Conservation (phyloP, 2,113 vertebrate species). For the Psilopogon haemacephalus region DNA sequence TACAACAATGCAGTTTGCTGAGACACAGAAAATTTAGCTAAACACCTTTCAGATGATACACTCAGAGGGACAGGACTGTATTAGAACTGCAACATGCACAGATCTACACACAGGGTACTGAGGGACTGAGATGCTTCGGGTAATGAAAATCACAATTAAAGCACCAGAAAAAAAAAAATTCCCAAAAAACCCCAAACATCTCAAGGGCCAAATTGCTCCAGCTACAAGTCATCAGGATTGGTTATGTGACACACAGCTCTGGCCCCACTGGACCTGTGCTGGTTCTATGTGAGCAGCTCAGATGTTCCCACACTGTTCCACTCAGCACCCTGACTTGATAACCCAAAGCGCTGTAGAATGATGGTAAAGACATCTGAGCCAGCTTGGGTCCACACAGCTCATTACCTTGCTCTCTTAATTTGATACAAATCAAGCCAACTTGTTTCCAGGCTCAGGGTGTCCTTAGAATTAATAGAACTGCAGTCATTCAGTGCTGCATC, state of each 20-base stretch:
- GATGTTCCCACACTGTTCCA: not conserved
- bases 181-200: too few species aligned
- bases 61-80: not conserved
- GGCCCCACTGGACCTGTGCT: not conserved
- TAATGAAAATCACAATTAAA: not conserved
- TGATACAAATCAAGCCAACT: constrained; percentile 23
- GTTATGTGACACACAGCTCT: not conserved
- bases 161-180: not conserved
- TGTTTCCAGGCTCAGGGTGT: not conserved
- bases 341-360: not conserved
- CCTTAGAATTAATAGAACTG: not conserved
- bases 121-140: not conserved
- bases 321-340: not conserved
- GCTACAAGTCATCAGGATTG: not conserved
- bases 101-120: not conserved
- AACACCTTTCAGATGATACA: not conserved
- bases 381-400: not conserved
- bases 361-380: not conserved
- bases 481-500: not conserved
- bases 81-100: not conserved
- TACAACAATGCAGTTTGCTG: not conserved
- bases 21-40: not conserved
- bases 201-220: not conserved
- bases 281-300: not conserved
- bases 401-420: not conserved